Percentiles rank a stretch among this genome's conserved stretches.
Conservation (phyloP, 2,113 vertebrate species). For the Aythya baeri region DNA sequence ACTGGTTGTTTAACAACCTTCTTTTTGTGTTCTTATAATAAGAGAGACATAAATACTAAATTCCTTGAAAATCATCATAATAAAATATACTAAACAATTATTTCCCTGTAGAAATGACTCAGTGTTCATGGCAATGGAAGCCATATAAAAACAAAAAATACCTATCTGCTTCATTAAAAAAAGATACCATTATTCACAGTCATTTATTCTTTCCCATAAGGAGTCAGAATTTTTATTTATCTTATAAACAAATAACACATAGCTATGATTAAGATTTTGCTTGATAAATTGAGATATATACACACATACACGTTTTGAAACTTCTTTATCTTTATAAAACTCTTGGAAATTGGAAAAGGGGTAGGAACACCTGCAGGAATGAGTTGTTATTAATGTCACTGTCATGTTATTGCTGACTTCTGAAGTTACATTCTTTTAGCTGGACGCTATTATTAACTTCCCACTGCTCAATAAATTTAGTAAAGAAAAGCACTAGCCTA, state of each 20-base stretch:
- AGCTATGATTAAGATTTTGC: neutral
- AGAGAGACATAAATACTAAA: neutral
- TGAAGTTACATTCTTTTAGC: neutral
- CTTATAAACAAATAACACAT: neutral
- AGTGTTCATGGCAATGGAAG: neutral
- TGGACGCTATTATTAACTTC: neutral
- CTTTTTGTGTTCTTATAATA: neutral
- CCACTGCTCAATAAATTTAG: neutral
- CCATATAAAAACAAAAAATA: neutral
- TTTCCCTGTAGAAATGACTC: neutral
- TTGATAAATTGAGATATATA: neutral
- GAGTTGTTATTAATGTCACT: neutral
- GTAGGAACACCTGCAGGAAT: neutral
- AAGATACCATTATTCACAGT: neutral
- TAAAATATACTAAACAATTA: neutral
- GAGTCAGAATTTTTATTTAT: neutral
- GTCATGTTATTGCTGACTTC: neutral
- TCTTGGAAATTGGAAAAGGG: neutral
- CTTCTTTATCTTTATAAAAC: neutral
- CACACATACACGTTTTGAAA: neutral
- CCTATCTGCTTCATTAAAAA: neutral
- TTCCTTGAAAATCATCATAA: neutral
- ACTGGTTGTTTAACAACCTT: neutral
- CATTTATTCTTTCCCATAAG: neutral
- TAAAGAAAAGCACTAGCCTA: neutral